Conservation (phyloP, 2,113 vertebrate species). For the Cephalopterus ornatus region DNA sequence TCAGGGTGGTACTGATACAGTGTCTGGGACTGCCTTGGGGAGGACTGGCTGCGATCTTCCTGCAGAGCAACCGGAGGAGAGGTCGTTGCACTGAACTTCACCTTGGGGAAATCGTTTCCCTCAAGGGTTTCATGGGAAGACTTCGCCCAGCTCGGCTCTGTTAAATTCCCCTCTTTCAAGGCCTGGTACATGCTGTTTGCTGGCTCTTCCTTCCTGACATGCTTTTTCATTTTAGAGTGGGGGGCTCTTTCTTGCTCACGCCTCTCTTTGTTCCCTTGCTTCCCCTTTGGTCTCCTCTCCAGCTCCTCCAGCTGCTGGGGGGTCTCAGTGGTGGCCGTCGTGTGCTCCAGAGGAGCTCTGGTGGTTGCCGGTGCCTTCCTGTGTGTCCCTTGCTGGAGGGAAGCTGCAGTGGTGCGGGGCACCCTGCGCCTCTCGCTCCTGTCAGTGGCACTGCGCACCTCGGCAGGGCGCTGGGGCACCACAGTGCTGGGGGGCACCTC, state of each 20-base stretch:
- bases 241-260: slow-evolving; percentile 39
- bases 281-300: not conserved
- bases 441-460: not conserved
- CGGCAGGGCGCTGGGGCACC: not conserved
- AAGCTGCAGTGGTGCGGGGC: not conserved
- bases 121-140: not conserved
- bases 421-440: slow-evolving; percentile 20
- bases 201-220: not conserved
- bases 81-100: slow-evolving; percentile 64
- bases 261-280: not conserved
- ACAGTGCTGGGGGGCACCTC: slow-evolving; percentile 2
- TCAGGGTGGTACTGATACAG: slow-evolving; percentile 55
- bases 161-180: not conserved
- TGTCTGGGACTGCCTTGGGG: slow-evolving; percentile 42
- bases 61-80: slow-evolving; percentile 35
- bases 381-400: not conserved
- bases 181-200: not conserved
- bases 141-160: not conserved
- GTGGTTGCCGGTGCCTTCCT: not conserved
- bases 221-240: slow-evolving; percentile 66
- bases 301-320: not conserved
- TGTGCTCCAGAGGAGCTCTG: not conserved
- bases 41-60: slow-evolving; percentile 33
- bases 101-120: slow-evolving; percentile 35
- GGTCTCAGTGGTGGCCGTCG: not conserved